Evolutionary conservation across 92 coral and sea anemone species (phyloP), one percentile per base, ranked within the genome.

Genomic region (Micromussa lordhowensis): DNA sequence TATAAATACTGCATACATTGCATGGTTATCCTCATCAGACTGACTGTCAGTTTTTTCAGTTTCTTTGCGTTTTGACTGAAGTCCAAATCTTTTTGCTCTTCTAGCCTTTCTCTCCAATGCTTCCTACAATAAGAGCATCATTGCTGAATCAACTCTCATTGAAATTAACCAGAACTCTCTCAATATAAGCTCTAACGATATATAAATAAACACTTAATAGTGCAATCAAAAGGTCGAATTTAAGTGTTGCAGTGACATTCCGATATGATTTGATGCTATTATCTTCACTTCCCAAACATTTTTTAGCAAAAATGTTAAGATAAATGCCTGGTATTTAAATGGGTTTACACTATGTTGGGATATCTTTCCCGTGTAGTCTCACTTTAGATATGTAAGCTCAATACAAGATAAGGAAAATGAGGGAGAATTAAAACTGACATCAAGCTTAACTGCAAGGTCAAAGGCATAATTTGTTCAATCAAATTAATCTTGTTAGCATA

Each of bases 31-130:
- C 32, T 80, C 73, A 13, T 82, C 77, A 28, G 90, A 82, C 70
- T 88, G 80, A 44, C 81, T 93, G 38, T 83, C 89, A 17, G 81
- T 80, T 19, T 85, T 48, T 5, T 79, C 82, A 68, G 38, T 79
- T 54, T 86, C 82, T 85, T 89, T 89, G 19, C 80, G 88, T 38
- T 81, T 88, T 57, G 59, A 53, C 12, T 76, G 84, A 30, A 94
- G 79, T 26, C 99, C 99, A 96, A 97, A 97, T 87, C 99, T 87
- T 86, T 84, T 90, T 22, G 93, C 97, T 87, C 99, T 89, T 86
- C 94, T 93, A 17, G 78, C 78, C 40, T 91, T 91, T 36, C 92
- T 92, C 59, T 89, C 96, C 32, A 82, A 54, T 14, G 98, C 95
- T 82, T 97, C 99, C 99, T 97, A 26, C n/a, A 16, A 84, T 15